Percentiles rank a stretch among this genome's conserved stretches.
Conservation (phyloP, 2,113 vertebrate genomes). For the Anolis sagrei region DNA sequence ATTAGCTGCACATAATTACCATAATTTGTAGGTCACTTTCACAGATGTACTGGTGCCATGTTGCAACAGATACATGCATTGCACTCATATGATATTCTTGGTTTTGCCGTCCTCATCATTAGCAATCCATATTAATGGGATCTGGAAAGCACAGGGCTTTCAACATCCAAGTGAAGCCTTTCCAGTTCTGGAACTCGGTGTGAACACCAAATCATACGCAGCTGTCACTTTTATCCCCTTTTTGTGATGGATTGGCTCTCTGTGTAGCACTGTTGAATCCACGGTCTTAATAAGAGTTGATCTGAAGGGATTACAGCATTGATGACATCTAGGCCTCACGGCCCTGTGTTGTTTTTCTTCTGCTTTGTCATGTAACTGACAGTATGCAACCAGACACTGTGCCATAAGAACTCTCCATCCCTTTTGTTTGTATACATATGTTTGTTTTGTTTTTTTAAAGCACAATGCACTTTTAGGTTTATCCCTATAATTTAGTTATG, state of each 20-base stretch:
- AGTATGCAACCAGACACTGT: background rate
- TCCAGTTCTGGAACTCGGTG: background rate
- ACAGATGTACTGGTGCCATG: background rate
- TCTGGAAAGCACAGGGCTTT: background rate
- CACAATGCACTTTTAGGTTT: background rate
- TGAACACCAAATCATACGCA: background rate
- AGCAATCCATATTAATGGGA: background rate
- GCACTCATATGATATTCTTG: background rate
- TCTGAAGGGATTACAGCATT: background rate
- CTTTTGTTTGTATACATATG: too few species aligned
- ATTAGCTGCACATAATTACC: slow-evolving; percentile 18
- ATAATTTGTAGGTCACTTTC: slow-evolving; percentile 15
- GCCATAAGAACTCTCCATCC: background rate
- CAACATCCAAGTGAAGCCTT: background rate
- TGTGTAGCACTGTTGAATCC: background rate
- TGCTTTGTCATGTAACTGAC: background rate
- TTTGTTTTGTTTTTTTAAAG: background rate
- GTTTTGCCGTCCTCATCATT: background rate
- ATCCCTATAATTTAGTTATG: background rate
- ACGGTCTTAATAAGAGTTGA: background rate
- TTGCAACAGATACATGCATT: background rate
- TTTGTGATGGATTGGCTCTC: background rate
- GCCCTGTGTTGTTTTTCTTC: background rate
- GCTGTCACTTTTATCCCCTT: too few species aligned
- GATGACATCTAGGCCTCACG: background rate